These are phyloP conservation scores for Hydra vulgaris DNA, from an alignment of 30 jellyfish, hydroid and myxozoan species.

Conservation along the genomic window DNA sequence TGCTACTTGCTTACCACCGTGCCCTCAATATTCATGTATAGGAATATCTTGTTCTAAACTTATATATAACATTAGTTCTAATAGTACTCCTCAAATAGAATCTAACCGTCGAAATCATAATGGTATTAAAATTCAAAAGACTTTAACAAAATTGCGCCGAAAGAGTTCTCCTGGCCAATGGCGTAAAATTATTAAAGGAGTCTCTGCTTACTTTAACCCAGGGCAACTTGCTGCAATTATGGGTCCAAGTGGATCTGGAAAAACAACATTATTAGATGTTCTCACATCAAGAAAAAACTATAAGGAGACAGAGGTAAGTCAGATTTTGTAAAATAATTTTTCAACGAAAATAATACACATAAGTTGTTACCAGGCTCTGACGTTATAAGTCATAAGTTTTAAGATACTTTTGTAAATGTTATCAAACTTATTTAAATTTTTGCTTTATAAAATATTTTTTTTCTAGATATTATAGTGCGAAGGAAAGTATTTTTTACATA, in stretches of 20 bases:
- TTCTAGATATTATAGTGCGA: too few relatives aligned
- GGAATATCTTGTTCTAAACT: constrained; percentile 23
- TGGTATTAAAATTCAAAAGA: not conserved
- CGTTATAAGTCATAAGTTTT: too few relatives aligned
- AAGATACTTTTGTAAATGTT: too few relatives aligned
- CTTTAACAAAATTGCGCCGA: constrained; percentile 1
- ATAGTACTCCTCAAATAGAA: not conserved
- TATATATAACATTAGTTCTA: not conserved
- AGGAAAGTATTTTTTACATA: too few relatives aligned
- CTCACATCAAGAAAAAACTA: constrained; percentile 57
- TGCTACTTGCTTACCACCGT: constrained; percentile 16
- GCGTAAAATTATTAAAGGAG: constrained; percentile 13
- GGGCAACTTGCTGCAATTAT: constrained; percentile 88
- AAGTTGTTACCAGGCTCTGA: too few relatives aligned
- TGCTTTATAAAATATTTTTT: too few relatives aligned
- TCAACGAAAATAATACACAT: too few relatives aligned
- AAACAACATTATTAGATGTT: constrained; percentile 73
- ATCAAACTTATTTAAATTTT: too few relatives aligned
- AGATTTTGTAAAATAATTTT: not conserved
- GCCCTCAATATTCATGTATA: constrained; percentile 16
- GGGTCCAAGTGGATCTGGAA: constrained; percentile 97
- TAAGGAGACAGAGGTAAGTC: constrained; percentile 42
- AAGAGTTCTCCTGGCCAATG: not conserved
- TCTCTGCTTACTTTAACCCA: constrained; percentile 77
- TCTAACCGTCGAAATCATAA: not conserved